A percentile compares a stretch with the other conserved stretches of the same genome.
These are phyloP conservation scores for Lagocephalus sceleratus DNA, from an alignment of 2,797 vertebrate species.

Conservation along the genomic window DNA sequence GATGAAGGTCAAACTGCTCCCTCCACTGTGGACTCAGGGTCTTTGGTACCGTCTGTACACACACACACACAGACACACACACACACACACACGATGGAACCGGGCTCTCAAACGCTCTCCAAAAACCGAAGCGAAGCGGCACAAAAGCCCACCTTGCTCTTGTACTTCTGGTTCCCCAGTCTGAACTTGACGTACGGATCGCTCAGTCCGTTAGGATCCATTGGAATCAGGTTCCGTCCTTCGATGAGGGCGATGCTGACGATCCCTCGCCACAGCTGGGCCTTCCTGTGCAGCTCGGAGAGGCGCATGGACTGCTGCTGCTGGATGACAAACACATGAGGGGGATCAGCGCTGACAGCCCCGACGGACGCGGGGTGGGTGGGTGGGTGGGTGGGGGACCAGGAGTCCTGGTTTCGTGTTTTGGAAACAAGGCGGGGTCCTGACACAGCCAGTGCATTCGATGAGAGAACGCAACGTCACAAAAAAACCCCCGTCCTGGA, in stretches of 20 bases:
- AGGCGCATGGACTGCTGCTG: conserved; percentile 84
- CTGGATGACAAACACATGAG: conserved; percentile 46
- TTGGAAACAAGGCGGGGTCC: background rate
- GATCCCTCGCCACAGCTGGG: conserved; percentile 87
- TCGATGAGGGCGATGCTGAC: conserved; percentile 88
- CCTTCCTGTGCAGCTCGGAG: conserved; percentile 82
- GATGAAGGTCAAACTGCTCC: conserved; percentile 92
- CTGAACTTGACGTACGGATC: conserved; percentile 91
- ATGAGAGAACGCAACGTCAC: background rate
- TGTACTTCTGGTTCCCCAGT: conserved; percentile 88
- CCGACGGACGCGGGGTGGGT: background rate
- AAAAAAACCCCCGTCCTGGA: too few species aligned
- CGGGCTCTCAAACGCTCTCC: background rate
- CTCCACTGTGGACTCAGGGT: conserved; percentile 93
- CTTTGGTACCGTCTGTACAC: conserved; percentile 84
- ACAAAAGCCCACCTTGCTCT: conserved; percentile 82
- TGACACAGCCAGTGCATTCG: background rate
- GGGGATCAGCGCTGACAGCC: conserved; percentile 3
- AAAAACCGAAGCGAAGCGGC: background rate
- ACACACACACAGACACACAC: conserved; percentile 1
- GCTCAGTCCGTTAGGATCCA: conserved; percentile 87
- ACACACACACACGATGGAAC: background rate
- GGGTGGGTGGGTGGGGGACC: too few species aligned
- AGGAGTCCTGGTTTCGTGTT: background rate
- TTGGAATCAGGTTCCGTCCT: conserved; percentile 81